These are phyloP conservation scores for Python bivittatus DNA, from an alignment of 2,113 vertebrate species.

Conservation along the genomic window DNA sequence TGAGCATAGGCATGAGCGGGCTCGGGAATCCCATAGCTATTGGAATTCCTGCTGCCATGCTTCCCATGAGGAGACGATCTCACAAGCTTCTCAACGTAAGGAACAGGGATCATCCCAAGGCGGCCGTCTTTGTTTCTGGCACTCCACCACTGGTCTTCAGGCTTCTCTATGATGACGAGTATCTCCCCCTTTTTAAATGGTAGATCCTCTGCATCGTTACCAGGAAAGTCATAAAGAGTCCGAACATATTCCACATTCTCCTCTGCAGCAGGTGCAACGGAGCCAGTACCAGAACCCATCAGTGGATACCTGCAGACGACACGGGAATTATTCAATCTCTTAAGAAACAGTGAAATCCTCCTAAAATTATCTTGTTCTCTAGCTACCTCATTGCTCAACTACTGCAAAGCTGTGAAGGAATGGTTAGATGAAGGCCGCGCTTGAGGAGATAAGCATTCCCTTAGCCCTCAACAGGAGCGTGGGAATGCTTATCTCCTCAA, in stretches of 20 bases:
- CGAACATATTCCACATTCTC: conserved; percentile 93
- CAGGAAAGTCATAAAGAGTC: conserved; percentile 97
- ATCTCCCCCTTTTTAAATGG: conserved; percentile 97
- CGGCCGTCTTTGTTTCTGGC: conserved; percentile 96
- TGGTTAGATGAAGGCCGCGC: too few species aligned
- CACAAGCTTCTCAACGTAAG: conserved; percentile 94
- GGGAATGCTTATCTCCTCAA: too few species aligned
- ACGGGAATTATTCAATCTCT: conserved; percentile 9
- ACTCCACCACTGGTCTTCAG: conserved; percentile 99
- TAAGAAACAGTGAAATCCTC: neutral
- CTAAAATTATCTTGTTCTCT: neutral
- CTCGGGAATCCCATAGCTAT: conserved; percentile 96
- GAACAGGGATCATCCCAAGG: conserved; percentile 96
- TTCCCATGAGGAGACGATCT: conserved; percentile 80
- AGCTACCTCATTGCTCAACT: neutral
- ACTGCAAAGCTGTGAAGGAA: too few species aligned
- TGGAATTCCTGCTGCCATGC: conserved; percentile 91
- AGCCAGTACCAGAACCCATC: conserved; percentile 75
- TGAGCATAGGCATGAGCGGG: conserved; percentile 93
- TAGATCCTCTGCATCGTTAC: conserved; percentile 95
- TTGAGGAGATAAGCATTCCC: too few species aligned
- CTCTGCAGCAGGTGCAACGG: conserved; percentile 75
- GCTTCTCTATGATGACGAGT: conserved; percentile 93
- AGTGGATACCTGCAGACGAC: conserved; percentile 78
- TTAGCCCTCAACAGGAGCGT: too few species aligned